These are phyloP conservation scores for Pterois miles DNA, from an alignment of 2,797 vertebrate genomes.

Conservation along the genomic window DNA sequence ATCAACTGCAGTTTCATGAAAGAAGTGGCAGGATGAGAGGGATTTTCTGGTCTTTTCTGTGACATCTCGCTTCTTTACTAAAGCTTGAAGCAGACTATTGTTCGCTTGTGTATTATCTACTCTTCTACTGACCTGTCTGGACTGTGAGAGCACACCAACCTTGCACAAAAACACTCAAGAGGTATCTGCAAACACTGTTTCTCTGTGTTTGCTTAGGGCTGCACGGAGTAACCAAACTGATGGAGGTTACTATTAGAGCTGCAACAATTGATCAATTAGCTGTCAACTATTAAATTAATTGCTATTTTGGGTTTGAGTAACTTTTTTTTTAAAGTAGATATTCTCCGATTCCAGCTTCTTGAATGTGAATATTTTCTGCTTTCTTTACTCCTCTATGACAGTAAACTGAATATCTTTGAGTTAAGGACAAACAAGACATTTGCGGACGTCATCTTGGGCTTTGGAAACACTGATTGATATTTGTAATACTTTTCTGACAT, in stretches of 20 bases:
- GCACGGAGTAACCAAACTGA: neutral
- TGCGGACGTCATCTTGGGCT: no score
- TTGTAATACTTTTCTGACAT: no score
- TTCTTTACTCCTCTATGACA: no score
- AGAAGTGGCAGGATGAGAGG: conserved; percentile 36
- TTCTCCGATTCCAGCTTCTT: no score
- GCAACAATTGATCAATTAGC: no score
- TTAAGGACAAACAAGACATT: no score
- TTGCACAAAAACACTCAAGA: neutral
- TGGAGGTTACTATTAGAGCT: neutral
- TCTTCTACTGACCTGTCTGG: conserved; percentile 6
- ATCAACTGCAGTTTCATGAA: conserved; percentile 51
- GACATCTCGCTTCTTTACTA: conserved; percentile 12
- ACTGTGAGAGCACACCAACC: neutral
- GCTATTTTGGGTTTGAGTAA: no score
- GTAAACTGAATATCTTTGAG: no score
- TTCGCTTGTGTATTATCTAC: conserved; percentile 1
- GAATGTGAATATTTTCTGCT: no score
- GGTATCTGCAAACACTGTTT: neutral
- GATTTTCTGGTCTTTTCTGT: conserved; percentile 48
- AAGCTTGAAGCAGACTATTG: conserved; percentile 17
- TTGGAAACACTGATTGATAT: no score
- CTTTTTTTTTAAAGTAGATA: no score
- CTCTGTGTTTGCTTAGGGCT: neutral
- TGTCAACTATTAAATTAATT: no score